Evolutionary conservation across 2,113 vertebrate genomes (phyloP).

Genomic region (Dicerorhinus sumatrensis): DNA sequence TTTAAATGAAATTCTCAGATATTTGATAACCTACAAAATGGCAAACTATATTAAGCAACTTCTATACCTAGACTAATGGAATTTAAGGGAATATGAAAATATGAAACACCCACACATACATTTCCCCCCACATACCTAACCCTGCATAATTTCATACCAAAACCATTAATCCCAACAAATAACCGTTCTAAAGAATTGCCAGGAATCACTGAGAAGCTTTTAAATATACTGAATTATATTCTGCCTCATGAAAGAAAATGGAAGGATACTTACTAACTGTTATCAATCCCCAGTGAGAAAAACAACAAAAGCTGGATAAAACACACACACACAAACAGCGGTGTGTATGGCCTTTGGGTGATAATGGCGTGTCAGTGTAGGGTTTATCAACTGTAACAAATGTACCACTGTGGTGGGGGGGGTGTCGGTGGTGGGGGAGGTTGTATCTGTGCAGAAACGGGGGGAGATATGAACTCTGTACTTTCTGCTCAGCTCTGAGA

Average conservation of each 20-base stretch:
- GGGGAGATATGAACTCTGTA: neutral
- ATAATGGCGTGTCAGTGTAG: neutral
- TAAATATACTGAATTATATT: neutral
- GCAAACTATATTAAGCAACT: neutral
- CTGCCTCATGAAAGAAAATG: neutral
- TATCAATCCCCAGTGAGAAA: neutral
- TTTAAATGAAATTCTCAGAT: conserved; percentile 41
- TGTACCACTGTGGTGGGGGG: neutral
- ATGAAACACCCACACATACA: neutral
- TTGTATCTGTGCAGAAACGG: neutral
- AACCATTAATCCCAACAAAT: neutral
- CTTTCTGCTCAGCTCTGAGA: neutral
- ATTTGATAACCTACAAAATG: neutral
- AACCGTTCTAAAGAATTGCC: neutral
- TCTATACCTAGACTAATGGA: neutral
- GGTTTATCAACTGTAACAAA: neutral
- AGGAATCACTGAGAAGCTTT: neutral
- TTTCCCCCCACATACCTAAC: neutral
- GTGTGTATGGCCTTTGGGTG: neutral
- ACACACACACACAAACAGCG: neutral
- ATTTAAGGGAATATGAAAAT: neutral
- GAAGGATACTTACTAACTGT: neutral
- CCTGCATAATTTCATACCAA: neutral
- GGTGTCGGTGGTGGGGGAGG: neutral
- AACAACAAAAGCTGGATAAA: neutral